Base-by-base conservation (phyloP, 2,113 vertebrate species). In the Cryptoleucopteryx plumbea region DNA sequence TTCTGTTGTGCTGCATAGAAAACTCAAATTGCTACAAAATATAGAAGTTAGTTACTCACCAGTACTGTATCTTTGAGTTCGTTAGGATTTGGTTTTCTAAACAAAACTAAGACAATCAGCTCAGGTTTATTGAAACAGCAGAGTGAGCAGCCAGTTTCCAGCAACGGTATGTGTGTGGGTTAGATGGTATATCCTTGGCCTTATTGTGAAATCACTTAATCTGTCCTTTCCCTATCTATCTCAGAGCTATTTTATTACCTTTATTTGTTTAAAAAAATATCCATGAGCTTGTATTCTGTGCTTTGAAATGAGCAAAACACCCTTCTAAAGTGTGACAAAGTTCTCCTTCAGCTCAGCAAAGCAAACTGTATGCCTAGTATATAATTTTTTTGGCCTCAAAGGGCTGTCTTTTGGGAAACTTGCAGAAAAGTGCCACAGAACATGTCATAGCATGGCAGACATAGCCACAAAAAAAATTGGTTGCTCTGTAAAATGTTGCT, bases 61-160 rank as follows among this genome's bases (percentile, higher is more conserved):
- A n/a, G 95, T 97, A 97, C 96, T 95, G 94, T 97, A 95, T 83
- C 56, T 92, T 92, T 56, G 48, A 88, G 58, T 93, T 93, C 19
- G 14, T 91, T 85, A 84, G 74, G 70, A 96, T 92, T 63, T 94
- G 50, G 16, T 93, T 96, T 97, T 93, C 40, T 86, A 78, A 90
- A 80, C 16, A 72, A 67, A 97, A 89, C 32, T n/a, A 73, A 94
- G 94, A 97, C 90, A 96, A 94, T 97, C 95, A 93, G 91, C 97
- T 97, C 96, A 97, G 97, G 96, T 97, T 94, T 94, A 84, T 88
- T 63, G 79, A 85, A 89, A 93, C 26, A 93, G 90, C 84, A 78
- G 70, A 74, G 66, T 92, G 90, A 88, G 74, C 94, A 96, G 91
- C 83, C 93, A 62, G 58, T 89, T 97, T 93, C 84, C 78, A 96